A percentile compares a stretch with the other conserved stretches of the same genome.
phyloP scores from a whole-genome alignment of 2,888 invertebrate species.

The Nomada flava region DNA sequence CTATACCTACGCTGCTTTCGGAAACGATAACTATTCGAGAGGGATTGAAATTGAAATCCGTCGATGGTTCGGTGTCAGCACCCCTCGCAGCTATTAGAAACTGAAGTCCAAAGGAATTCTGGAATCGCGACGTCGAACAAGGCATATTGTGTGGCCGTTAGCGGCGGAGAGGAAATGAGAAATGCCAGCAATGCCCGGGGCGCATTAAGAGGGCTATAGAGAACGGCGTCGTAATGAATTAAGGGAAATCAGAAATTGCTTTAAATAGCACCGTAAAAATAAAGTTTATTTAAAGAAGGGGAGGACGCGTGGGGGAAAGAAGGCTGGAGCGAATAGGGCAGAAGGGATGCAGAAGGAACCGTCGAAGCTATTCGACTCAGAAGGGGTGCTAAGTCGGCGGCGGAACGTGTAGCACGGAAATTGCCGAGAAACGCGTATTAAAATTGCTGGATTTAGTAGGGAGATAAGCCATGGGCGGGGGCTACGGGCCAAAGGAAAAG shows the following conservation, averaged over 20 bases:
- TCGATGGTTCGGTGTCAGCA: no score
- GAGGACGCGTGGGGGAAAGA: conserved; percentile 48
- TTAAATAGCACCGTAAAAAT: conserved; percentile 83
- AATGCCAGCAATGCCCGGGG: conserved; percentile 68
- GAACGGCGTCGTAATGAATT: conserved; percentile 82
- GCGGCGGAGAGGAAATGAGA: conserved; percentile 62
- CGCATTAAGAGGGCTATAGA: conserved; percentile 80
- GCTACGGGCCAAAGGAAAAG: conserved; percentile 75
- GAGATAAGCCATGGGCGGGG: conserved; percentile 84
- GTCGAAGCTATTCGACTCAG: conserved; percentile 52
- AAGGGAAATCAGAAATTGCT: conserved; percentile 84
- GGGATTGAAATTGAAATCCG: background rate
- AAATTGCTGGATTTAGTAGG: conserved; percentile 86
- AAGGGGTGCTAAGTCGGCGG: conserved; percentile 75
- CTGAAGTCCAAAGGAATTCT: conserved; percentile 32
- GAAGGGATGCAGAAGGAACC: conserved; percentile 36
- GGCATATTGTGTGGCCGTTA: conserved; percentile 22
- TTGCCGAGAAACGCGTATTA: conserved; percentile 86
- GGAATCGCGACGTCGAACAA: conserved; percentile 37
- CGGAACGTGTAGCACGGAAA: conserved; percentile 83
- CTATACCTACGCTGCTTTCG: background rate
- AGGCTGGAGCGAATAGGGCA: conserved; percentile 42
- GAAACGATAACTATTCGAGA: background rate
- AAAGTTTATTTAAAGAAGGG: conserved; percentile 78
- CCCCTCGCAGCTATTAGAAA: background rate